Conservation (phyloP, 2,888 invertebrate genomes). For the Polymixis flavicincta region DNA sequence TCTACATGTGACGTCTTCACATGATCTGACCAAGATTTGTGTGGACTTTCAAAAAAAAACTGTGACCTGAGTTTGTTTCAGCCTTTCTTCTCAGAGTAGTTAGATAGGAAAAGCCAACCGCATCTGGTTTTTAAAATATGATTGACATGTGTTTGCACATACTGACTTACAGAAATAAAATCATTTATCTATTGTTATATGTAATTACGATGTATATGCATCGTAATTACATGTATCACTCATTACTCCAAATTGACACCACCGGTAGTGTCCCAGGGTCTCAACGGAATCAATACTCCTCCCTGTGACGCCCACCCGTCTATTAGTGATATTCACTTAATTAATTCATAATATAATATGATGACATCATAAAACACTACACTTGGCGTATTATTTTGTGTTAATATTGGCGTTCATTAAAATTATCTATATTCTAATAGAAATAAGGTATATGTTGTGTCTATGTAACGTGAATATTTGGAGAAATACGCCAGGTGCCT, state of each 20-base stretch:
- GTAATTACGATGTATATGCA: background rate
- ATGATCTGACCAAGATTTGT: too few relatives aligned
- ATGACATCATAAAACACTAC: background rate
- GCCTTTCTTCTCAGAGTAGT: too few relatives aligned
- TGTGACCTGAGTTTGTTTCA: too few relatives aligned
- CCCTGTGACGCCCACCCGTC: too few relatives aligned
- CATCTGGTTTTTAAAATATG: too few relatives aligned
- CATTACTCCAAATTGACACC: background rate
- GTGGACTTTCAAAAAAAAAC: too few relatives aligned
- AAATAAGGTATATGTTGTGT: background rate
- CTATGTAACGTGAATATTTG: background rate
- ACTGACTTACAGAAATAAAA: too few relatives aligned
- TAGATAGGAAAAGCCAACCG: too few relatives aligned
- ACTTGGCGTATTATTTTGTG: background rate
- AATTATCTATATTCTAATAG: background rate
- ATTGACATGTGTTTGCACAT: too few relatives aligned
- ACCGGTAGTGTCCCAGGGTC: background rate
- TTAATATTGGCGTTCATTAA: background rate
- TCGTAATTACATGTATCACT: too few relatives aligned
- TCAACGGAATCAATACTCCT: background rate
- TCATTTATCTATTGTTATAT: background rate
- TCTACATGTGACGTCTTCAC: too few relatives aligned
- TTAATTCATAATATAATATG: background rate
- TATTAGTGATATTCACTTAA: background rate
- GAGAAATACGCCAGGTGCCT: background rate